These are phyloP conservation scores for Sebastes itinus DNA, from an alignment of 2,797 vertebrate genomes.

Conservation along the genomic window DNA sequence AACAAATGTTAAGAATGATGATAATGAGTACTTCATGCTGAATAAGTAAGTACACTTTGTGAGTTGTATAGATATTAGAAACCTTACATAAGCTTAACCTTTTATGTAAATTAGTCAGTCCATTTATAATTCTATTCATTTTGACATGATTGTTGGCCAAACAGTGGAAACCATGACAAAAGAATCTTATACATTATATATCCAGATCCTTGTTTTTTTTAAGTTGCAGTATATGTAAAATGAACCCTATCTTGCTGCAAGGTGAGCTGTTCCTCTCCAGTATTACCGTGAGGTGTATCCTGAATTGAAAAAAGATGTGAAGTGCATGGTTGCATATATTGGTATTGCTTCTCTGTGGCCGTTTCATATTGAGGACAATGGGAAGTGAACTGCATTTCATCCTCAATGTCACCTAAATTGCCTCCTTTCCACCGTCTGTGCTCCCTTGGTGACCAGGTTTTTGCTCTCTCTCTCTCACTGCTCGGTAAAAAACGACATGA, in stretches of 20 bases:
- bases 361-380: conserved; percentile 31
- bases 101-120: background rate
- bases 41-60: background rate
- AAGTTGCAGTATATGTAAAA: background rate
- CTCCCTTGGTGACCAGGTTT: conserved; percentile 28
- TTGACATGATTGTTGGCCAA: background rate
- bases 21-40: background rate
- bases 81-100: background rate
- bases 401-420: conserved; percentile 39
- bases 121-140: background rate
- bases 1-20: background rate
- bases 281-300: background rate
- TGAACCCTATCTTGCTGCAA: background rate
- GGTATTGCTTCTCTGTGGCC: background rate
- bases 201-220: background rate
- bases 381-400: conserved; percentile 44
- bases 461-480: background rate
- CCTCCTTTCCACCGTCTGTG: conserved; percentile 1
- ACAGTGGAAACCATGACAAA: background rate
- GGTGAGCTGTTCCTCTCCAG: background rate
- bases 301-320: conserved; percentile 1
- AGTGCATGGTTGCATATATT: background rate
- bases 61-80: background rate
- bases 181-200: background rate
- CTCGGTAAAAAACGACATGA: conserved; percentile 55